phyloP scores from a whole-genome alignment of 2,113 vertebrate species.

The Motacilla tschutschensis region DNA sequence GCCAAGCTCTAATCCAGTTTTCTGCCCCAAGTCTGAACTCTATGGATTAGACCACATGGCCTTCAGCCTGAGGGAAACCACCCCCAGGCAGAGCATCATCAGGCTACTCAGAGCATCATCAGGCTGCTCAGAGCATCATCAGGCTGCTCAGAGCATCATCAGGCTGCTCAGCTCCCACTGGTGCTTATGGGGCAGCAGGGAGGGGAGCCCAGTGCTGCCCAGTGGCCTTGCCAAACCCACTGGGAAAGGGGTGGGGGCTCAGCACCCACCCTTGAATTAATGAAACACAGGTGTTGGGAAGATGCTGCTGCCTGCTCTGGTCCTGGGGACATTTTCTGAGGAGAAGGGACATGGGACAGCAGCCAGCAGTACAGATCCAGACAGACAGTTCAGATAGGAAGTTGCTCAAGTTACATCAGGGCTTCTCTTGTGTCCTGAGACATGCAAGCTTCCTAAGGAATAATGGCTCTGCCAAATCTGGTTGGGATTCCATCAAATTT shows the following conservation, averaged over 20 bases:
- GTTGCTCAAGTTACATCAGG: not conserved
- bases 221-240: fast-evolving
- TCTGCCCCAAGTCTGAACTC: not conserved
- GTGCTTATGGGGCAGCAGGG: fast-evolving
- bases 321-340: not conserved
- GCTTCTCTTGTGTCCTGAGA: not conserved
- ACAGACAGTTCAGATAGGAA: not conserved
- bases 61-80: not conserved
- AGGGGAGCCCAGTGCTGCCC: not conserved
- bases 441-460: not conserved
- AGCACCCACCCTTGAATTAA: not conserved
- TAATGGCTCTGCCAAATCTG: not conserved
- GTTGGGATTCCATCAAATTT: not conserved
- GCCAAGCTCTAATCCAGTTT: not conserved
- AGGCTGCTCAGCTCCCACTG: not conserved
- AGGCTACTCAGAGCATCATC: not conserved
- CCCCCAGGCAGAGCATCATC: not conserved
- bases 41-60: fast-evolving
- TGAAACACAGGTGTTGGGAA: not conserved
- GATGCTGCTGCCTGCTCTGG: not conserved
- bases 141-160: not conserved
- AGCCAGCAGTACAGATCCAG: not conserved
- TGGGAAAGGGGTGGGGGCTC: not conserved
- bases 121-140: not conserved
- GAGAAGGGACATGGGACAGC: not conserved